These are phyloP conservation scores for Myrmecobius fasciatus DNA, from an alignment of 2,113 vertebrate genomes.

Conservation along the genomic window DNA sequence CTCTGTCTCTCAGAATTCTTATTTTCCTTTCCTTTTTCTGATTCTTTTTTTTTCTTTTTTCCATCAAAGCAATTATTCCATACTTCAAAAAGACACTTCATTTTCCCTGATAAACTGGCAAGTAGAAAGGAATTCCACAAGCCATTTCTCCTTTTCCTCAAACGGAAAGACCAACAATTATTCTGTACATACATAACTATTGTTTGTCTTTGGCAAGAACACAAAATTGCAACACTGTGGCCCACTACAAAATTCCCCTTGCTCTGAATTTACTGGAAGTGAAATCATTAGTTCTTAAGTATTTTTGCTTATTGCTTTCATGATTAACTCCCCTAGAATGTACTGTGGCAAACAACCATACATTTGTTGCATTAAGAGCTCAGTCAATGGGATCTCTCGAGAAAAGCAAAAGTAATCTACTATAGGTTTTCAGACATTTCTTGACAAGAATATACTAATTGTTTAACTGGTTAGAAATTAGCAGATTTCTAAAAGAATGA, in stretches of 20 bases:
- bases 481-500: neutral
- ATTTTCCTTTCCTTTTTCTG: neutral
- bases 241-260: neutral
- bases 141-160: neutral
- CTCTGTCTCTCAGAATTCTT: neutral
- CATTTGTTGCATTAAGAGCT: neutral
- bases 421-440: neutral
- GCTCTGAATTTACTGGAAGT: neutral
- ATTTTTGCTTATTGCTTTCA: neutral
- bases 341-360: neutral
- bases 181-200: neutral
- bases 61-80: neutral
- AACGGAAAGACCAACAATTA: neutral
- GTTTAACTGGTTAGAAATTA: neutral
- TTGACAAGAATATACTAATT: neutral
- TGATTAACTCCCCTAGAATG: neutral
- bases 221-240: neutral
- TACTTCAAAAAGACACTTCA: neutral
- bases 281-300: neutral
- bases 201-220: neutral
- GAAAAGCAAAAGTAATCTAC: neutral
- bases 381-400: neutral
- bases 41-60: neutral
- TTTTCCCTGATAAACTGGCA: neutral
- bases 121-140: neutral